These are phyloP conservation scores for Pseudoatta argentina DNA, from an alignment of 1,140 invertebrate genomes.

Conservation along the genomic window DNA sequence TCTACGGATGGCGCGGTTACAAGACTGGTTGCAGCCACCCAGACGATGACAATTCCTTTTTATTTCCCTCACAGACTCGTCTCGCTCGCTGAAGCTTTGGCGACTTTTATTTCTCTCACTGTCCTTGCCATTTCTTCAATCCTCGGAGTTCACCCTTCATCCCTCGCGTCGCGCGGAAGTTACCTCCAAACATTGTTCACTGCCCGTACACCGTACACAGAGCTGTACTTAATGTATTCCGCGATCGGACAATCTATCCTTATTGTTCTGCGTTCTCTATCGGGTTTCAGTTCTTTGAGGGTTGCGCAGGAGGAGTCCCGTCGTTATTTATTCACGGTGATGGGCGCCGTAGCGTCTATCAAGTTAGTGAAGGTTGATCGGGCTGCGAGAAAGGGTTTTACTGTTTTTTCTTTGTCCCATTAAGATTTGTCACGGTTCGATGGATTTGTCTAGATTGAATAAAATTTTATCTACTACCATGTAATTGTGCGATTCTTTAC, in stretches of 20 bases:
- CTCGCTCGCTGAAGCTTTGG: slow-evolving; percentile 58
- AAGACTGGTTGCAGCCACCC: slow-evolving; percentile 71
- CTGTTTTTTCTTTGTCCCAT: neutral
- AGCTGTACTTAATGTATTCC: slow-evolving; percentile 44
- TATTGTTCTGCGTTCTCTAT: slow-evolving; percentile 34
- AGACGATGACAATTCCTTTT: slow-evolving; percentile 83
- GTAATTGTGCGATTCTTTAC: neutral
- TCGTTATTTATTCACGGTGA: slow-evolving; percentile 52
- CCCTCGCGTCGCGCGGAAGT: neutral
- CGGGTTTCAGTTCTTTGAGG: slow-evolving; percentile 22
- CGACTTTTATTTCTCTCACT: slow-evolving; percentile 65
- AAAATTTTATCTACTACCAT: neutral
- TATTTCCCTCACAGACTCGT: slow-evolving; percentile 72
- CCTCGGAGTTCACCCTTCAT: neutral
- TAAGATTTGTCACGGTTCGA: neutral
- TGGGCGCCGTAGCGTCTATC: slow-evolving; percentile 8
- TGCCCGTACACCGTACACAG: neutral
- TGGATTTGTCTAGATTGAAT: neutral
- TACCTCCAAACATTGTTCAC: neutral
- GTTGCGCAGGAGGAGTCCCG: neutral
- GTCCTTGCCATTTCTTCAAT: slow-evolving; percentile 8
- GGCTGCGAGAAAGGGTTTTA: neutral
- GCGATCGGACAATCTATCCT: slow-evolving; percentile 42
- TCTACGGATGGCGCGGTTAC: slow-evolving; percentile 57
- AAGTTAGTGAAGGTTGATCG: neutral